Evolutionary conservation across 2,797 vertebrate species (phyloP).

Genomic region (Coranthus polyacanthus): DNA sequence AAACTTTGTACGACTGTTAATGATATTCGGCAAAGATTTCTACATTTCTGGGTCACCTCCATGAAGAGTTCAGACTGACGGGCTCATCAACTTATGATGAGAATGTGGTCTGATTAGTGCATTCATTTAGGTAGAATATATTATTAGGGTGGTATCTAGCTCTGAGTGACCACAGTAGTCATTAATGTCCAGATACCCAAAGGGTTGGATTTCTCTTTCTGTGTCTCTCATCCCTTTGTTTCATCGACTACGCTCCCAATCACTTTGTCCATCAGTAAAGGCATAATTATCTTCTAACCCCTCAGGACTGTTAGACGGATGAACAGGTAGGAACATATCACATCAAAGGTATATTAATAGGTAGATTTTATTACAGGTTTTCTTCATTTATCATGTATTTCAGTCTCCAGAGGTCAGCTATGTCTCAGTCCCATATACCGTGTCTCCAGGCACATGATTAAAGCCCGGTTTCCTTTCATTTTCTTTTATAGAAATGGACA

Average conservation of each 20-base stretch:
- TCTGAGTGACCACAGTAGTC: slow-evolving; percentile 69
- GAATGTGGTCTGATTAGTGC: slow-evolving; percentile 62
- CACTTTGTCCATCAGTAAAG: slow-evolving; percentile 69
- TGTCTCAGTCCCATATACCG: slow-evolving; percentile 51
- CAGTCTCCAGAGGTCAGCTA: slow-evolving; percentile 63
- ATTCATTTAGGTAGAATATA: slow-evolving; percentile 66
- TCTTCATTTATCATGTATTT: slow-evolving; percentile 55
- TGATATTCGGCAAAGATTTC: slow-evolving; percentile 25
- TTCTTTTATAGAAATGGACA: not conserved
- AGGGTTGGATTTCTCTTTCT: slow-evolving; percentile 67
- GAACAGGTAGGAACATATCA: slow-evolving; percentile 65
- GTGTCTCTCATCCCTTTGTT: slow-evolving; percentile 25
- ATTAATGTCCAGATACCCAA: slow-evolving; percentile 73
- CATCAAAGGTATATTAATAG: slow-evolving; percentile 69
- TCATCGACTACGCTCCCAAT: slow-evolving; percentile 37
- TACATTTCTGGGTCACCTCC: slow-evolving; percentile 73
- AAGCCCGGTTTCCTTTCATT: slow-evolving; percentile 45
- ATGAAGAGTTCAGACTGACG: slow-evolving; percentile 57
- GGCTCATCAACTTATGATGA: slow-evolving; percentile 59
- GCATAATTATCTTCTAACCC: slow-evolving; percentile 78
- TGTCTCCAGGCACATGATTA: slow-evolving; percentile 60
- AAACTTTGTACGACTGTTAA: slow-evolving; percentile 35
- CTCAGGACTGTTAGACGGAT: slow-evolving; percentile 60
- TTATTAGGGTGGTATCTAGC: slow-evolving; percentile 55
- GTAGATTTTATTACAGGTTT: slow-evolving; percentile 62